Evolutionary conservation across 2,113 vertebrate species (phyloP), one percentile per base, ranked within the genome.

Genomic region (Burhinus oedicnemus): DNA sequence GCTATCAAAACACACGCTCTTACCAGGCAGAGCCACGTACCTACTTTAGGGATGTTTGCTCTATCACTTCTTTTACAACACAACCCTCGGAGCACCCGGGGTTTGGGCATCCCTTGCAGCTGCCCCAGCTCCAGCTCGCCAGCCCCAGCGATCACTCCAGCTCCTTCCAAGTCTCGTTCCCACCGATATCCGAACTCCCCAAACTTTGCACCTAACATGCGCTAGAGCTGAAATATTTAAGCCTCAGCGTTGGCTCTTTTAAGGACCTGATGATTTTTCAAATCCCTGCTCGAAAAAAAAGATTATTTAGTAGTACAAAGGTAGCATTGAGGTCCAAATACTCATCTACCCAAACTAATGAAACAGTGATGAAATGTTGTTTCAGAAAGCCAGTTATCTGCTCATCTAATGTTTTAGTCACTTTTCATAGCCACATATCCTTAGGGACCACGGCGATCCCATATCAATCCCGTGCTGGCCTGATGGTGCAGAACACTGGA

Each of bases 311-410:
- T 7, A 79, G 97, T 52, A 99, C 98, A 99, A 99, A 98, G 98
- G 92, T 62, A 81, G 92, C 98, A 98, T 98, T 99, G 98, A 98
- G 96, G 77, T 64, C 77, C 79, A 40, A 89, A 69, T 45, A 71
- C 97, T 47, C 52, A 1, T 45, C 57, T 40, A 40, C 69, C 93
- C 70, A 60, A 89, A 61, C 70, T 98, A 98, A 99, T 98, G 98
- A 98, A 92, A 97, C 91, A 42, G 93, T 68, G 98, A 95, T 98
- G 98, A 99, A 98, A 98, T 94, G 93, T 65, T 87, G 97, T 92
- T 97, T 95, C 97, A 68, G 84, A 93, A 95, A 97, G 95, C 96
- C 95, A 68, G 60, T 77, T 93, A 89, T 90, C 91, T 81, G 83
- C 92, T 69, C 64, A 92, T 88, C 93, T 79, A 10, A 70, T 2